These are phyloP conservation scores for Rynchops niger DNA, from an alignment of 2,113 vertebrate genomes.

Conservation along the genomic window DNA sequence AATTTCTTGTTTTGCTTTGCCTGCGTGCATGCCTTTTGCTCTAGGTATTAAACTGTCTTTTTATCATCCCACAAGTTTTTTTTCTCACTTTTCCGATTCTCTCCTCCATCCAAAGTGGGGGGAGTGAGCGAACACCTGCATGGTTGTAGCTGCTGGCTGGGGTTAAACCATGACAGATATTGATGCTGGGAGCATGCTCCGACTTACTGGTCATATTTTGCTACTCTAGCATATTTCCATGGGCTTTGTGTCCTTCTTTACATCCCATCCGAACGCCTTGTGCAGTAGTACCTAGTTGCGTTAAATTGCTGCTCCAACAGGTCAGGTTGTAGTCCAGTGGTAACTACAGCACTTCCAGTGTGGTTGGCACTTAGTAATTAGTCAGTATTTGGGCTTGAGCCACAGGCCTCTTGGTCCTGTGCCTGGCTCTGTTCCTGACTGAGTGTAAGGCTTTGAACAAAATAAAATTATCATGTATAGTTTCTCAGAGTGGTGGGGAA, in stretches of 20 bases:
- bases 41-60: neutral
- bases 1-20: neutral
- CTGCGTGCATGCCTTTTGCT: neutral
- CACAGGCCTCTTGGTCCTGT: neutral
- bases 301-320: neutral
- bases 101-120: neutral
- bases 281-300: neutral
- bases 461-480: neutral
- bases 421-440: neutral
- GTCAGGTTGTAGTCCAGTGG: neutral
- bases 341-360: neutral
- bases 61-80: neutral
- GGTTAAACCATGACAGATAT: neutral
- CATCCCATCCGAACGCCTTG: neutral
- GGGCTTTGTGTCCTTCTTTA: neutral
- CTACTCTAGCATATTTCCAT: neutral
- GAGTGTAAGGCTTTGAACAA: neutral
- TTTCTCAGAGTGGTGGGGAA: neutral
- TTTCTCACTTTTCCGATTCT: neutral
- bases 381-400: neutral
- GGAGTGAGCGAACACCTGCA: neutral
- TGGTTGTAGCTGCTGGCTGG: neutral
- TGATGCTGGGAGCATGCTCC: neutral
- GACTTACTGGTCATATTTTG: accelerated
- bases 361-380: neutral